Conservation (phyloP, 2,888 invertebrate species). For the Dioctria rufipes region DNA sequence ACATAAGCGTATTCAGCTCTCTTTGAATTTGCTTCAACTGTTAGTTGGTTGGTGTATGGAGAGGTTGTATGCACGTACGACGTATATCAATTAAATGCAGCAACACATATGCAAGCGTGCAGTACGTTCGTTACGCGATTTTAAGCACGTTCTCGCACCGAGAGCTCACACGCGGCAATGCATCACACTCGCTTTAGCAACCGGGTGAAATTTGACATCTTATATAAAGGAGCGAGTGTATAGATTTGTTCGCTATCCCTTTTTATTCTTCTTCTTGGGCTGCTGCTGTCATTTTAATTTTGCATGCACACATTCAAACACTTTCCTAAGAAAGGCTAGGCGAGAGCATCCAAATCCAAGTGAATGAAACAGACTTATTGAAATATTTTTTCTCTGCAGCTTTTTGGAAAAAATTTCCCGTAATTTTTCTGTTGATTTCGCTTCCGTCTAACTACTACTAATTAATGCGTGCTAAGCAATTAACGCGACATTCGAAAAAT, state of each 20-base stretch:
- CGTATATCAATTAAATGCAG: constrained; percentile 24
- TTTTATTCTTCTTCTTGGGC: not conserved
- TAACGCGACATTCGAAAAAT: not conserved
- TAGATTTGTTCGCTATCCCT: not conserved
- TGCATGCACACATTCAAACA: not conserved
- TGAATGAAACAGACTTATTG: constrained; percentile 33
- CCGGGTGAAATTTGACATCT: constrained; percentile 53
- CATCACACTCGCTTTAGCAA: constrained; percentile 35
- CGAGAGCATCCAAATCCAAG: constrained; percentile 10
- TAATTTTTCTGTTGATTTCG: not conserved
- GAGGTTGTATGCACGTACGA: not conserved
- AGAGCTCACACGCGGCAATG: not conserved
- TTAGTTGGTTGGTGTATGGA: too few relatives aligned
- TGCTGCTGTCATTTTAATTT: not conserved
- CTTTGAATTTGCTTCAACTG: too few relatives aligned
- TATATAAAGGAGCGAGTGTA: not conserved
- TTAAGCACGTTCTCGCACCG: constrained; percentile 7
- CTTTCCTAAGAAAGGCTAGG: not conserved
- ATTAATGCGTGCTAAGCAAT: constrained; percentile 1
- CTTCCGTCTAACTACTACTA: not conserved
- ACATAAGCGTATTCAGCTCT: too few relatives aligned
- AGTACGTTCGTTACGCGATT: constrained; percentile 9
- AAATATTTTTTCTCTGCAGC: constrained; percentile 14
- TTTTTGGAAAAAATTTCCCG: not conserved
- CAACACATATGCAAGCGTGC: constrained; percentile 35